Evolutionary conservation across 2,113 vertebrate species (phyloP).

Genomic region (Phalacrocorax carbo): DNA sequence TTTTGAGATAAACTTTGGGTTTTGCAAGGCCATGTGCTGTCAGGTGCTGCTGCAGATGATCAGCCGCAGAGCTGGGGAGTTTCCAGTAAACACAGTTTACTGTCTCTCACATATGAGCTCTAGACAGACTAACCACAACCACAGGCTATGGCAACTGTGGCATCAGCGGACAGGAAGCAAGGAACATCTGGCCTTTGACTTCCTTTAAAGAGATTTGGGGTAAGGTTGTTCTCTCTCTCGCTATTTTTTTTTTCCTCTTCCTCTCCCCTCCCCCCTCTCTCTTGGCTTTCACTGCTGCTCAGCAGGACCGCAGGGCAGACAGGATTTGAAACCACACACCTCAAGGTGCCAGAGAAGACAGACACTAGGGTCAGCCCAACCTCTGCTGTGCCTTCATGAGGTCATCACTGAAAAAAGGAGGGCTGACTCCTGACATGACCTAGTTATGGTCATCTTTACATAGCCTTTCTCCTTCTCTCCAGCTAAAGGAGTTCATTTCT

Average conservation of each 20-base stretch:
- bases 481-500: neutral
- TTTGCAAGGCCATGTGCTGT: neutral
- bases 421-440: neutral
- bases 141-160: conserved; percentile 57
- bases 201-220: conserved; percentile 25
- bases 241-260: no score
- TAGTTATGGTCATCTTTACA: neutral
- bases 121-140: conserved; percentile 73
- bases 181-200: conserved; percentile 69
- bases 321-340: conserved; percentile 39
- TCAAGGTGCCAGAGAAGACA: conserved; percentile 28
- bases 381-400: neutral
- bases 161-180: conserved; percentile 55
- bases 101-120: conserved; percentile 55
- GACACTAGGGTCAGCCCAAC: neutral
- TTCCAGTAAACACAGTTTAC: conserved; percentile 53
- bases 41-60: conserved; percentile 29
- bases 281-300: neutral
- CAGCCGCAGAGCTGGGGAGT: neutral
- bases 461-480: neutral
- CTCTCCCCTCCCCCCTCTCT: neutral
- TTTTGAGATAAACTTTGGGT: neutral
- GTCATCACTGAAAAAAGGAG: accelerated
- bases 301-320: neutral
- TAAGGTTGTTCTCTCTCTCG: neutral